A percentile compares a stretch with the other conserved stretches of the same genome.
These are phyloP conservation scores for Betta splendens DNA, from an alignment of 2,797 vertebrate species.

Conservation along the genomic window DNA sequence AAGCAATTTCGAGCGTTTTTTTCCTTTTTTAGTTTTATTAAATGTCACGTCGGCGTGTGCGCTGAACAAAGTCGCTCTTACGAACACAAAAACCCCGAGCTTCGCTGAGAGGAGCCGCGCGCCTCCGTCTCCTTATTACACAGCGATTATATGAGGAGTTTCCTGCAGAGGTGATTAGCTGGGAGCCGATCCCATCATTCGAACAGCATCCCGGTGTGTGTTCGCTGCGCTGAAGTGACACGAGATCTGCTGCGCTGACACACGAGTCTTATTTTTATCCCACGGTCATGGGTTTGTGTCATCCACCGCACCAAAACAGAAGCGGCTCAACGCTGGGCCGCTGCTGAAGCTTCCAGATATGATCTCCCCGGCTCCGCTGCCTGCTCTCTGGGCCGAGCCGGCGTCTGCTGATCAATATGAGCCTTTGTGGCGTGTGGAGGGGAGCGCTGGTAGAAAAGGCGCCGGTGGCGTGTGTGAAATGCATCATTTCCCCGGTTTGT, in stretches of 20 bases:
- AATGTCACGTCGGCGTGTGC: constrained; percentile 16
- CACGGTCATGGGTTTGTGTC: constrained; percentile 62
- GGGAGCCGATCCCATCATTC: constrained; percentile 11
- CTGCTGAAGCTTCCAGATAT: constrained; percentile 54
- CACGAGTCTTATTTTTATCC: constrained; percentile 62
- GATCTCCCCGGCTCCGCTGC: constrained; percentile 42
- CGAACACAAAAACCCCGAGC: neutral
- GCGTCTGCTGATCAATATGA: constrained; percentile 45
- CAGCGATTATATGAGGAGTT: neutral
- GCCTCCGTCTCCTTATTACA: neutral
- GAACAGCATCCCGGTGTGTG: constrained; percentile 23
- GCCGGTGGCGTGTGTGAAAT: constrained; percentile 32
- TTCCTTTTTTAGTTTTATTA: constrained; percentile 22
- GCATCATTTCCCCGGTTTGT: constrained; percentile 50
- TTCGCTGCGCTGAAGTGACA: constrained; percentile 38
- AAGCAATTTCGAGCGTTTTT: constrained; percentile 22
- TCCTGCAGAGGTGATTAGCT: constrained; percentile 1
- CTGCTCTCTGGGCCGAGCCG: constrained; percentile 17
- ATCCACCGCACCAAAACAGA: constrained; percentile 45
- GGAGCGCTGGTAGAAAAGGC: constrained; percentile 29
- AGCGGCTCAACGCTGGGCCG: constrained; percentile 33
- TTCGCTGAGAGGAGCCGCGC: neutral
- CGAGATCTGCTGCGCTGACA: constrained; percentile 56
- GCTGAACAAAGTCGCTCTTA: constrained; percentile 5
- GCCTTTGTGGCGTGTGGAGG: constrained; percentile 33